These are phyloP conservation scores for Lydus trimaculatus DNA, from an alignment of 2,888 invertebrate genomes.

Conservation along the genomic window DNA sequence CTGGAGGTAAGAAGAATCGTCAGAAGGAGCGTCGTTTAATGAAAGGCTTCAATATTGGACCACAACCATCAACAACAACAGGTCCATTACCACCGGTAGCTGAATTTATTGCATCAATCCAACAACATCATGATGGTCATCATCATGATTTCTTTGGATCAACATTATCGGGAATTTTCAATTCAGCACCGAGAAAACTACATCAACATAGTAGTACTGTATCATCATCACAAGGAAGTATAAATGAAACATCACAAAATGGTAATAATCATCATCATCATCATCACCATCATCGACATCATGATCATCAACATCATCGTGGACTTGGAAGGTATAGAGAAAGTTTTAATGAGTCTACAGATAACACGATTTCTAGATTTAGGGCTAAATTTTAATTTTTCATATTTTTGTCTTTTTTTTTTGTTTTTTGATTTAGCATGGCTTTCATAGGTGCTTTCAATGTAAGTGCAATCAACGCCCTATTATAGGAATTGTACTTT, in stretches of 20 bases:
- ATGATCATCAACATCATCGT: constrained; percentile 41
- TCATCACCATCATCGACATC: constrained; percentile 37
- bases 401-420: constrained; percentile 14
- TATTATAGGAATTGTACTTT: neutral
- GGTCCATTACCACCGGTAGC: constrained; percentile 76
- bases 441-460: constrained; percentile 32
- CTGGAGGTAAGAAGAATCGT: constrained; percentile 92
- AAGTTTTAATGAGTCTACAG: no score
- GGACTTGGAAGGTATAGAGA: constrained; percentile 40
- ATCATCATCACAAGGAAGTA: constrained; percentile 60
- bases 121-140: constrained; percentile 66
- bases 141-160: constrained; percentile 71
- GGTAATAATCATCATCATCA: constrained; percentile 42
- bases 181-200: constrained; percentile 62
- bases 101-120: constrained; percentile 79
- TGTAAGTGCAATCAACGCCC: constrained; percentile 26
- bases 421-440: constrained; percentile 23
- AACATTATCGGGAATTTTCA: constrained; percentile 74
- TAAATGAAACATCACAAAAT: constrained; percentile 53
- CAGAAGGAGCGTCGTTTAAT: constrained; percentile 91
- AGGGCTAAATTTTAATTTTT: neutral
- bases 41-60: constrained; percentile 93
- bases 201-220: constrained; percentile 59
- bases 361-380: neutral
- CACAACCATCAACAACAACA: constrained; percentile 69